Conservation (phyloP, 2,888 invertebrate species). For the Griposia aprilina region DNA sequence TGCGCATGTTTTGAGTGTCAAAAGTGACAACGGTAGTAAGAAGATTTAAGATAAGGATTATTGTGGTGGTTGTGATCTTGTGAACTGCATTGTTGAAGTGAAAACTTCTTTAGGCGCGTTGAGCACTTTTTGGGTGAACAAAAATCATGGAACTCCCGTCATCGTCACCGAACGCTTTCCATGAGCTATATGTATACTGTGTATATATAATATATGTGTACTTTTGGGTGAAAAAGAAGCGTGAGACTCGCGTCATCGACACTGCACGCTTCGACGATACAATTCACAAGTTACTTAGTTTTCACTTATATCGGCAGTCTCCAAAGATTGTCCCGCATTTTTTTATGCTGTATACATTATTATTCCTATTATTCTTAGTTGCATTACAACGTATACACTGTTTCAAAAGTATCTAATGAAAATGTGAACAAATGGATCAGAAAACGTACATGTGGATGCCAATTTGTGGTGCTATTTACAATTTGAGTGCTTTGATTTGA, state of each 20-base stretch:
- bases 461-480: neutral
- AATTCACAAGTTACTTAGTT: too few relatives aligned
- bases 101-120: too few relatives aligned
- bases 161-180: too few relatives aligned
- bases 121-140: too few relatives aligned
- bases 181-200: too few relatives aligned
- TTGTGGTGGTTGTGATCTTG: conserved; percentile 4
- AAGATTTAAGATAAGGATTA: neutral
- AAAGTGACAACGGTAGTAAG: neutral
- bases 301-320: too few relatives aligned
- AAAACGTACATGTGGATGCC: neutral
- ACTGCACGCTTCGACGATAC: too few relatives aligned
- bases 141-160: too few relatives aligned
- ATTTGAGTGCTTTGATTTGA: neutral
- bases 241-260: too few relatives aligned
- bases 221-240: too few relatives aligned
- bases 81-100: neutral
- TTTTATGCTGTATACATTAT: neutral
- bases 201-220: too few relatives aligned
- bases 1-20: neutral
- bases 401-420: neutral
- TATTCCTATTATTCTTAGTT: neutral
- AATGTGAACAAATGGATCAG: neutral
- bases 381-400: neutral
- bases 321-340: too few relatives aligned